phyloP scores from a whole-genome alignment of 2,888 invertebrate genomes.

The Torymus aiolomorphi region DNA sequence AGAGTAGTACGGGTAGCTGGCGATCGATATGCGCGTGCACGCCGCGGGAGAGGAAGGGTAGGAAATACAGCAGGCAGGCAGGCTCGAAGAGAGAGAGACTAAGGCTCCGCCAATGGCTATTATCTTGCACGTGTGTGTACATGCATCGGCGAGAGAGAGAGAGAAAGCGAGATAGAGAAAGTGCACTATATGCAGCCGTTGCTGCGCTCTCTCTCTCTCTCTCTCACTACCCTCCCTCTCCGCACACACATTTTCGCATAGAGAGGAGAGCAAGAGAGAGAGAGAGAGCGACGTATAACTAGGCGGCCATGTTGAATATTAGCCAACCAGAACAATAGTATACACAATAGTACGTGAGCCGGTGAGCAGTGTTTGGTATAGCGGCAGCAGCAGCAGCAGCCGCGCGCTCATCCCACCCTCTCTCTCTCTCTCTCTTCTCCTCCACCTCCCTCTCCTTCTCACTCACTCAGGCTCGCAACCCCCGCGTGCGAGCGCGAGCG shows the following conservation, averaged over 20 bases:
- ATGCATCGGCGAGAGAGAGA: constrained; percentile 62
- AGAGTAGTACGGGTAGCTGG: background rate
- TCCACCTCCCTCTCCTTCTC: background rate
- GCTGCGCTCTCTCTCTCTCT: constrained; percentile 59
- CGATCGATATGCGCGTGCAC: constrained; percentile 50
- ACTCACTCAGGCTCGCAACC: background rate
- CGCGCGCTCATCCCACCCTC: background rate
- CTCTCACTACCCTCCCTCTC: constrained; percentile 51
- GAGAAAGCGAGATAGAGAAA: constrained; percentile 29
- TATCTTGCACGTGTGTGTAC: constrained; percentile 65
- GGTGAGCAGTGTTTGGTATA: constrained; percentile 68
- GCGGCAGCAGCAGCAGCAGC: constrained; percentile 8
- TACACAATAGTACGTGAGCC: constrained; percentile 73
- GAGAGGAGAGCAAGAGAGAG: background rate
- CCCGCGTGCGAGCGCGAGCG: background rate
- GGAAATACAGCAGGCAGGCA: constrained; percentile 20
- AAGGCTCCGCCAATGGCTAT: constrained; percentile 71
- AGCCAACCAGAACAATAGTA: constrained; percentile 75
- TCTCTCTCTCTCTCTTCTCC: background rate
- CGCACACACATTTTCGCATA: constrained; percentile 51
- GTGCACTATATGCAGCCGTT: constrained; percentile 55
- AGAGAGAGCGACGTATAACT: constrained; percentile 66
- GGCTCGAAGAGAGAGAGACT: constrained; percentile 60
- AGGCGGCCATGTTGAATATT: constrained; percentile 75
- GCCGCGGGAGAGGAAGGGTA: constrained; percentile 25